phyloP scores from a whole-genome alignment of 53 echinoderm and acorn worm genomes.

The Mesocentrotus franciscanus region DNA sequence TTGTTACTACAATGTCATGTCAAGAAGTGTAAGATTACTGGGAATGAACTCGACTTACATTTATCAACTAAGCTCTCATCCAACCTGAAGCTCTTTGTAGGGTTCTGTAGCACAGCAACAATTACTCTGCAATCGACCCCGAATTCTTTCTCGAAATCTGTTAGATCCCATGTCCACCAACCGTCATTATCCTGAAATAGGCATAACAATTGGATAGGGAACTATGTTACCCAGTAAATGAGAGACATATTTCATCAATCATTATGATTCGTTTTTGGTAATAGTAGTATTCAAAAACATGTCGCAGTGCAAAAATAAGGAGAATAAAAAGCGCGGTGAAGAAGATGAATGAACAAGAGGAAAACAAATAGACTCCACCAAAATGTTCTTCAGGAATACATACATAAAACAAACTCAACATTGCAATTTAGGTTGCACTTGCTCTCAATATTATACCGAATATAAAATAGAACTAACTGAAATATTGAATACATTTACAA shows the following conservation, averaged over 20 bases:
- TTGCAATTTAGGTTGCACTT: neutral
- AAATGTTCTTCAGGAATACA: neutral
- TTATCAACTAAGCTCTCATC: neutral
- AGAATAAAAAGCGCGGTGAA: too few relatives aligned
- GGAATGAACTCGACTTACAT: neutral
- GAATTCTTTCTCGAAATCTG: constrained; percentile 27
- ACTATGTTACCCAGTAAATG: neutral
- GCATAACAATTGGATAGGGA: neutral
- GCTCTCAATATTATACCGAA: neutral
- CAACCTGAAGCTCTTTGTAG: neutral
- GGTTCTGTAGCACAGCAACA: neutral
- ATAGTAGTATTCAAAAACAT: neutral
- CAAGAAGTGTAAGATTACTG: neutral
- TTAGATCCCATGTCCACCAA: constrained; percentile 39
- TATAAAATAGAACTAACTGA: neutral
- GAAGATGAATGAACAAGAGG: neutral
- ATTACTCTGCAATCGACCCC: constrained; percentile 1
- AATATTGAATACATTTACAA: neutral
- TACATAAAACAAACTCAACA: neutral
- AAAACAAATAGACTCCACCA: neutral
- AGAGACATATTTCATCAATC: neutral
- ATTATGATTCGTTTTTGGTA: neutral
- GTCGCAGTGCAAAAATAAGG: neutral
- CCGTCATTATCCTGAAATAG: neutral
- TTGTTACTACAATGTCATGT: neutral